phyloP scores from a whole-genome alignment of 2,888 invertebrate species.

The Microctonus brassicae region DNA sequence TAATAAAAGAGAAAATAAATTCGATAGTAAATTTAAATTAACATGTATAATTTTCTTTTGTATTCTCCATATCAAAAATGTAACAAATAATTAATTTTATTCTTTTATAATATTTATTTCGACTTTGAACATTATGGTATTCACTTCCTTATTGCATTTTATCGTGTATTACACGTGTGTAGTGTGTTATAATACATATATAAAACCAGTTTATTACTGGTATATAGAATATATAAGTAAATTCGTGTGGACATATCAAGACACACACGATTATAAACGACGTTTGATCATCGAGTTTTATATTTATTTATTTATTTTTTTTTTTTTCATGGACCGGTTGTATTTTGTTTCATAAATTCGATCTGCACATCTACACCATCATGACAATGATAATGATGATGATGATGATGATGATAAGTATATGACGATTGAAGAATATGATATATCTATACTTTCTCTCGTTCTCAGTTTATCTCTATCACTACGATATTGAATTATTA shows the following conservation, averaged over 20 bases:
- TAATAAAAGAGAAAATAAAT: neutral
- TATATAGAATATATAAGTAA: neutral
- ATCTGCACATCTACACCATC: neutral
- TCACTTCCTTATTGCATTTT: neutral
- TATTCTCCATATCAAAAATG: no score
- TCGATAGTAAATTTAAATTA: neutral
- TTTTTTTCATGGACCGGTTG: constrained; percentile 11
- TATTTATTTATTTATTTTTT: neutral
- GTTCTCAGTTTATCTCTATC: no score
- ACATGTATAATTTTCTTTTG: neutral
- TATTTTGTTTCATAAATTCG: neutral
- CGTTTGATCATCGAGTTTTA: neutral
- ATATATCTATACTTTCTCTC: neutral
- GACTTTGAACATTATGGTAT: constrained; percentile 1
- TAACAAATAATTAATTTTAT: no score
- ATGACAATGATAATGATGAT: neutral
- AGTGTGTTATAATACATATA: neutral
- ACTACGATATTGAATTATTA: constrained; percentile 20
- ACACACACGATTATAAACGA: neutral
- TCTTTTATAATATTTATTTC: neutral
- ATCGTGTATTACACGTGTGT: constrained; percentile 14
- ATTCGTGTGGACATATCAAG: neutral
- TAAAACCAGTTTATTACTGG: neutral
- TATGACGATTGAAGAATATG: neutral
- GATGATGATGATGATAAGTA: neutral